These are phyloP conservation scores for Orestias chungarensis DNA, from an alignment of 2,797 vertebrate genomes.

Conservation along the genomic window DNA sequence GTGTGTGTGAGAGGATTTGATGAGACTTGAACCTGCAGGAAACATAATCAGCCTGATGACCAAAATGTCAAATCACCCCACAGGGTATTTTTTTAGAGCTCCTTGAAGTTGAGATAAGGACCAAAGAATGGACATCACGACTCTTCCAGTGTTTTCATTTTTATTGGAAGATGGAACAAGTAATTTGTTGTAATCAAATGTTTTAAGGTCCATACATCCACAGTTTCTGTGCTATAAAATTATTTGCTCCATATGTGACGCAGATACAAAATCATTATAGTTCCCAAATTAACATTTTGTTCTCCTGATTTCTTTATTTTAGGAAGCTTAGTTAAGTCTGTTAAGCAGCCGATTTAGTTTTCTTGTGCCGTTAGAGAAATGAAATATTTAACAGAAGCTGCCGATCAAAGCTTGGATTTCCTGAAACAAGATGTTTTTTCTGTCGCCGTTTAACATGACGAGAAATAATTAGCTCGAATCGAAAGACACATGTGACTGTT, in stretches of 20 bases:
- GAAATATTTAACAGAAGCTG: constrained; percentile 15
- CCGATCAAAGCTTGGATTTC: not conserved
- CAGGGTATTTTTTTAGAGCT: constrained; percentile 60
- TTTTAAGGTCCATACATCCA: not conserved
- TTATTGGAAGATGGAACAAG: not conserved
- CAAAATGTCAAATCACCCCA: constrained; percentile 72
- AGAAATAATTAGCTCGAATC: too few species aligned
- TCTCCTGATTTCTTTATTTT: not conserved
- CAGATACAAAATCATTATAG: not conserved
- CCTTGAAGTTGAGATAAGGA: constrained; percentile 41
- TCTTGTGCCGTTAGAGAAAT: constrained; percentile 26
- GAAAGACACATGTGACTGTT: not conserved
- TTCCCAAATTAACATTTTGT: not conserved
- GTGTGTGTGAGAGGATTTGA: constrained; percentile 23
- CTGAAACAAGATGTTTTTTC: too few species aligned
- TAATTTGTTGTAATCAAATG: not conserved
- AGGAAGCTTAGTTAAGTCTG: not conserved
- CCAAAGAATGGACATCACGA: constrained; percentile 31
- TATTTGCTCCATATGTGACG: not conserved
- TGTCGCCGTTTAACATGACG: too few species aligned
- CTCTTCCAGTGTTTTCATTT: constrained; percentile 20
- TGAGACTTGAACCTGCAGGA: constrained; percentile 59
- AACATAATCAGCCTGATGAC: constrained; percentile 73
- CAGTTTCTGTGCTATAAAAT: too few species aligned
- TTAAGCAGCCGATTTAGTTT: constrained; percentile 5